These are phyloP conservation scores for Tangara arthus DNA, from an alignment of 2,797 vertebrate species.

Conservation along the genomic window DNA sequence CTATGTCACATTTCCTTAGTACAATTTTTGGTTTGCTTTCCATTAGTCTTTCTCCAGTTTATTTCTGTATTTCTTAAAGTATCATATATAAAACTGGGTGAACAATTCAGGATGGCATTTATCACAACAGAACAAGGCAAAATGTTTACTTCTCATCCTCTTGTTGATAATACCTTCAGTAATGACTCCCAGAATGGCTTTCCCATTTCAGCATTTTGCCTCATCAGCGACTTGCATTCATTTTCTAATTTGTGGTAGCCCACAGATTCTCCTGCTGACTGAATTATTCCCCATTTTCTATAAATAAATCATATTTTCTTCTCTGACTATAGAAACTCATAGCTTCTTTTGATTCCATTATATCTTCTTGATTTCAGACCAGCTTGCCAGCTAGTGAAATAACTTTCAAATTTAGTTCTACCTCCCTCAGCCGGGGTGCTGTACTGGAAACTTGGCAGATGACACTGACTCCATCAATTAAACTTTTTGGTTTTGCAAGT, in stretches of 20 bases:
- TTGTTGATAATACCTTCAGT: neutral
- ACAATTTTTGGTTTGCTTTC: neutral
- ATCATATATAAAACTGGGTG: neutral
- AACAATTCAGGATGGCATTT: neutral
- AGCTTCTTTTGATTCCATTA: neutral
- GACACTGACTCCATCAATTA: neutral
- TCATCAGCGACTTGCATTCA: neutral
- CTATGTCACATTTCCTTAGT: neutral
- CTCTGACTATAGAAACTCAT: neutral
- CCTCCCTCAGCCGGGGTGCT: neutral
- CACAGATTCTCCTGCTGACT: neutral
- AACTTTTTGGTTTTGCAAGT: neutral
- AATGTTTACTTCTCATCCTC: neutral
- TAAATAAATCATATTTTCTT: neutral
- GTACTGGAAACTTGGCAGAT: conserved; percentile 14
- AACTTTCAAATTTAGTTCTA: conserved; percentile 3
- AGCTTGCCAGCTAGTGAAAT: neutral
- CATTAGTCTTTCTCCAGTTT: neutral
- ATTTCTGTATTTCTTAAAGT: neutral
- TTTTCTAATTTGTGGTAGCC: neutral
- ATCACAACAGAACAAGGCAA: neutral
- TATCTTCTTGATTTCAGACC: neutral
- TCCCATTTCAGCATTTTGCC: neutral
- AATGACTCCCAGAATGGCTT: neutral
- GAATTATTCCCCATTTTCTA: neutral